Base-by-base conservation (phyloP, 2,888 invertebrate species). In the Spicauda simplicius region DNA sequence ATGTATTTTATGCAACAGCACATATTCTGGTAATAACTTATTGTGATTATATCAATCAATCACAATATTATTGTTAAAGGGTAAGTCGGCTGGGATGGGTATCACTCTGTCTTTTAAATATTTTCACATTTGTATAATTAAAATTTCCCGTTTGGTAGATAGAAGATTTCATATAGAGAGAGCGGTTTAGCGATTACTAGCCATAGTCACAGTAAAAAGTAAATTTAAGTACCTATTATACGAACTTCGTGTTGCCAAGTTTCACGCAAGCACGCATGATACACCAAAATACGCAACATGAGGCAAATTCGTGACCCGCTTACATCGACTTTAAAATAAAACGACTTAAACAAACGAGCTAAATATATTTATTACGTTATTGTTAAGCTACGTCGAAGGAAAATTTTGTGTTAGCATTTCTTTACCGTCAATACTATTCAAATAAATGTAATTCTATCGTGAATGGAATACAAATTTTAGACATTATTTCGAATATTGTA, bases 221-320 rank as follows among this genome's bases (percentile, higher is more conserved):
- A 41, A 12, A 41, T 14, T 2, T 45, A 6, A 45, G 11, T 45
- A 45, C 14, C 45, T 37, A 37, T 12, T 37, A 37, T 37, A 12
- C 2, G 37, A 37, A 45, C 45, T 45, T 45, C 45, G 45, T 45
- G 14, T 45, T 45, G 12, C n/a, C 45, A 45, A 5, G 14, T 14
- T 45, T 45, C 45, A 45, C 45, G 45, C 45, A 45, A n/a, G 45
- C 45, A 50, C 50, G 50, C 50, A 50, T 50, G 18, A 50, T n/a
- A 50, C n/a, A 50, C 10, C 50, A 50, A 50, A 50, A 50, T 50
- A 50, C 48, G 61, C 66, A 64, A 71, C 57, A 64, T 54, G 59
- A 48, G 33, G 63, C 63, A 71, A 70, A 68, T 54, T 37, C 72
- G 71, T 73, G 70, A 70, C 69, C 65, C 60, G 68, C 67, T 69